Evolutionary conservation across 2,797 vertebrate species (phyloP).

Genomic region (Sphenodon punctatus): DNA sequence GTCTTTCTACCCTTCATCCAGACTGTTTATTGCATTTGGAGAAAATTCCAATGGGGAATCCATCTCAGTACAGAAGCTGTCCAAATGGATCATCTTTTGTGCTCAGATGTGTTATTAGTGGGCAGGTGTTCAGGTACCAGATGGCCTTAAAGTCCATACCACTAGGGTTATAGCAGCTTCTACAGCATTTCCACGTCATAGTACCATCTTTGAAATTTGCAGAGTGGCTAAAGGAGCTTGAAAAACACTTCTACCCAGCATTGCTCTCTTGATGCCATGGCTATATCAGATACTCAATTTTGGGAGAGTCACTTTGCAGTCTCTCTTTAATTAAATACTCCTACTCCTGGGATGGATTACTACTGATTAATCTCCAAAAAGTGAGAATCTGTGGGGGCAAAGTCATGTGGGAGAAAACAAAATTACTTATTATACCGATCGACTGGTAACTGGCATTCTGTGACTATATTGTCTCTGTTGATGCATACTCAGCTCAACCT

Average conservation of each 20-base stretch:
- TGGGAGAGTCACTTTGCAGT: conserved; percentile 68
- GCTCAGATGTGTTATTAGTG: conserved; percentile 69
- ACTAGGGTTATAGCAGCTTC: conserved; percentile 69
- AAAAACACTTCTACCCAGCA: conserved; percentile 67
- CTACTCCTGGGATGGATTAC: conserved; percentile 63
- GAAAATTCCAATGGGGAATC: conserved; percentile 53
- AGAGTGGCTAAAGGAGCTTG: conserved; percentile 61
- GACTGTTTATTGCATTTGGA: conserved; percentile 55
- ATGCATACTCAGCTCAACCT: not conserved
- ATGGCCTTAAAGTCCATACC: conserved; percentile 73
- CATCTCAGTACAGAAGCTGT: conserved; percentile 44
- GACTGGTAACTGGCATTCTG: conserved; percentile 62
- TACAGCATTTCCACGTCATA: conserved; percentile 67
- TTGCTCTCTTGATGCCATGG: conserved; percentile 68
- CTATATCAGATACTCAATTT: conserved; percentile 68
- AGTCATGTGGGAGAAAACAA: conserved; percentile 63
- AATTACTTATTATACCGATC: conserved; percentile 59
- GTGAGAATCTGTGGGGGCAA: conserved; percentile 58
- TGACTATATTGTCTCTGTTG: not conserved
- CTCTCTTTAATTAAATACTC: conserved; percentile 73
- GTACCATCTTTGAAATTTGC: conserved; percentile 73
- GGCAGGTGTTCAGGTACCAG: conserved; percentile 78
- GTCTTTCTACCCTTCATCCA: conserved; percentile 45
- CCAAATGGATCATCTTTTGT: conserved; percentile 67
- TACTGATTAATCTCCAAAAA: conserved; percentile 70